A percentile compares a stretch with the other conserved stretches of the same genome.
Conservation (phyloP, 2,888 invertebrate genomes). For the Drosophila hamatofila region DNA sequence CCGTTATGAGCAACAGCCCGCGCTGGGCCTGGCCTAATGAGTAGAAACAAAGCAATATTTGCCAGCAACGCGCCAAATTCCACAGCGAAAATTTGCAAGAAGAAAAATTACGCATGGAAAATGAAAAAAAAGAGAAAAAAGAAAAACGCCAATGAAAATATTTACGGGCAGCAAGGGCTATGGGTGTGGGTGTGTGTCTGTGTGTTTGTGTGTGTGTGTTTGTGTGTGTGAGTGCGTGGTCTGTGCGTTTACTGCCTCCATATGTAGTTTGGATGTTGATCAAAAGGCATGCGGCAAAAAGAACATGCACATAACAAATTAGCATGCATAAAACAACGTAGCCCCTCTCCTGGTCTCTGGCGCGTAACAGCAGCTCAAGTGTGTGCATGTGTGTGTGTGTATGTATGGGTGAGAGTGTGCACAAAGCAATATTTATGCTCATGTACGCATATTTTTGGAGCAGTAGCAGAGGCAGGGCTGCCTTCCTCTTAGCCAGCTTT, state of each 20-base stretch:
- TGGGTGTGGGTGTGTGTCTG: neutral
- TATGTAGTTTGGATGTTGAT: constrained; percentile 58
- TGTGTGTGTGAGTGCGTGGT: neutral
- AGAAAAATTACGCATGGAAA: constrained; percentile 72
- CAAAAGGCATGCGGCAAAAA: constrained; percentile 60
- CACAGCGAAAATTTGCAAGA: constrained; percentile 68
- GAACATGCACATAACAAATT: constrained; percentile 77
- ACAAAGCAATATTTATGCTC: constrained; percentile 75
- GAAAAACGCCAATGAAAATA: constrained; percentile 51
- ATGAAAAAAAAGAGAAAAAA: constrained; percentile 30
- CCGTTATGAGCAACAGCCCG: constrained; percentile 23
- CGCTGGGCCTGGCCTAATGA: constrained; percentile 58
- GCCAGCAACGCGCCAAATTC: constrained; percentile 71
- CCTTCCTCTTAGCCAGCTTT: constrained; percentile 15
- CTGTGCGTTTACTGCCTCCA: constrained; percentile 28
- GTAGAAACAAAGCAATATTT: constrained; percentile 79
- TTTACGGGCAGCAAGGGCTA: constrained; percentile 31
- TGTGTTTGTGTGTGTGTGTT: neutral
- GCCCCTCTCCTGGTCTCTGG: constrained; percentile 3
- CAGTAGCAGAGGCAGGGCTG: constrained; percentile 4
- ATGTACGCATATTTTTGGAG: constrained; percentile 53
- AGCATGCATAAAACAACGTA: constrained; percentile 73
- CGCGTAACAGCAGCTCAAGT: constrained; percentile 20
- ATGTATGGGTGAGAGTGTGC: constrained; percentile 46
- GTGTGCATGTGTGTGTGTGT: neutral